phyloP scores from a whole-genome alignment of 2,888 invertebrate genomes.

The Gonocerus acuteangulatus region DNA sequence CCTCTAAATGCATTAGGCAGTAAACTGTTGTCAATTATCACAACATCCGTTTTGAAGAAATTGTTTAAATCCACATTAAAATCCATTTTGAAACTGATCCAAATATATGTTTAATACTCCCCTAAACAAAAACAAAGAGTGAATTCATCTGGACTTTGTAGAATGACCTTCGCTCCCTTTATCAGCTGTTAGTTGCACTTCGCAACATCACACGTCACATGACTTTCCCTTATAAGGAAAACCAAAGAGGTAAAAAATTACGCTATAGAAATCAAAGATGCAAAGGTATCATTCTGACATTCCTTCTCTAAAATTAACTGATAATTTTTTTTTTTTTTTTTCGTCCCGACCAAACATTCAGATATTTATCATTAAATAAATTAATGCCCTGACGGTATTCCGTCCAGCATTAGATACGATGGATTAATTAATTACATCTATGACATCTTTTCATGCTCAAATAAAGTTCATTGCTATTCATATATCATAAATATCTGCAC shows the following conservation, averaged over 20 bases:
- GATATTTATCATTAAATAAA: too few relatives aligned
- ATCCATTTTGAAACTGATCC: slow-evolving; percentile 35
- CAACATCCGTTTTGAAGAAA: slow-evolving; percentile 34
- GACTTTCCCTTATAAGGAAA: not conserved
- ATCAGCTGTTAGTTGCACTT: slow-evolving; percentile 6
- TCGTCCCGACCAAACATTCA: too few relatives aligned
- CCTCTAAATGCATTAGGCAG: slow-evolving; percentile 35
- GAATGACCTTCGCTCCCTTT: not conserved
- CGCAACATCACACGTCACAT: not conserved
- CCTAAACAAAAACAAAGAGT: not conserved
- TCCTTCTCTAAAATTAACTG: too few relatives aligned
- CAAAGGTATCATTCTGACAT: not conserved
- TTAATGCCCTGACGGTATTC: too few relatives aligned
- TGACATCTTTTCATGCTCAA: too few relatives aligned
- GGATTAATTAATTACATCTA: too few relatives aligned
- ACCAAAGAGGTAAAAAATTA: too few relatives aligned
- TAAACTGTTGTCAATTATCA: slow-evolving; percentile 35
- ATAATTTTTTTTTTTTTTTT: too few relatives aligned
- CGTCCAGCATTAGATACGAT: too few relatives aligned
- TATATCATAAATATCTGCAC: too few relatives aligned
- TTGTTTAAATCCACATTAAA: slow-evolving; percentile 37
- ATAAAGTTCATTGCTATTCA: too few relatives aligned
- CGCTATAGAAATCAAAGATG: not conserved
- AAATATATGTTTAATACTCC: not conserved
- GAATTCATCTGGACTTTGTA: not conserved